Evolutionary conservation across 2,888 invertebrate species (phyloP), one percentile per base, ranked within the genome.

Genomic region (Anoncus sp.): DNA sequence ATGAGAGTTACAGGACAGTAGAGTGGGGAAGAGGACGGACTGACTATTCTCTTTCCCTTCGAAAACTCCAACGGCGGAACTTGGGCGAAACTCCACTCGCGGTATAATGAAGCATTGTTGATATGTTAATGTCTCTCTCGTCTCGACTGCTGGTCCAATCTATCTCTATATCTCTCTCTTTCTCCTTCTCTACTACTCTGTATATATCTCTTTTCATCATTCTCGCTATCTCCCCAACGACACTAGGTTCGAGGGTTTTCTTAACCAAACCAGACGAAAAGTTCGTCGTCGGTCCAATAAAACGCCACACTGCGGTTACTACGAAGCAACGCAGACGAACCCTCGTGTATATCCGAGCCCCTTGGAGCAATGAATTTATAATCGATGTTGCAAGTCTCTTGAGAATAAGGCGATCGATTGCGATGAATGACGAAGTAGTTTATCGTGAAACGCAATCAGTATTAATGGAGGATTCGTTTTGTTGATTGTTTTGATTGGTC

Each of bases 21-120:
- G 31, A 31, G n/a, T 31, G 7, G 31, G 40, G 14, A 20, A 14
- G 22, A n/a, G 1, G 20, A 3, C 27, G 18, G 53, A 47, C 51
- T 27, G 60, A 18, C 47, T 47, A n/a, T 47, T 45, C 51, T 27
- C n/a, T 65, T 51, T 38, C 22, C 45, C 31, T 73, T 66, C 20
- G 27, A 57, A n/a, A 66, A 71, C 31, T 59, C 31, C 57, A 62
- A 72, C 72, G 45, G 43, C 66, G 57, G 43, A 51, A 60, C 60
- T 40, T 55, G 47, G 53, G 40, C 72, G 72, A 75, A 77, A 65
- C 78, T 72, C 67, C 77, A 60, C 14, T 18, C 79, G 81, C 69
- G 66, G 82, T 76, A 87, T 87, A 86, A 88, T 86, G 86, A 85
- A 81, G 84, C 83, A 88, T 88, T 88, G 87, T 88, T 86, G 84